Conservation (phyloP, 2,888 invertebrate genomes). For the Apeira syringaria region DNA sequence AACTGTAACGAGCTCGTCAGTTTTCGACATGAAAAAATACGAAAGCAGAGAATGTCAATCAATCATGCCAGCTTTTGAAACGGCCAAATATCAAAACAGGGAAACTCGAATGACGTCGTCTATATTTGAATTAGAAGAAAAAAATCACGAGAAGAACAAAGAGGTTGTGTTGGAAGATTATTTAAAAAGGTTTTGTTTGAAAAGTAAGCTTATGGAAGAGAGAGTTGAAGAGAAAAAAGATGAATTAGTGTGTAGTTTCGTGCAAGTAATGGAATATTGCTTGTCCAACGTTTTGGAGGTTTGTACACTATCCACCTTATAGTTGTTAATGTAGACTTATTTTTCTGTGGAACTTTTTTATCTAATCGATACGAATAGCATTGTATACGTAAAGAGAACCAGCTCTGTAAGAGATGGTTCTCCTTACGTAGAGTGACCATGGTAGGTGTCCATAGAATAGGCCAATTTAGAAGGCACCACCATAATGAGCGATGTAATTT, state of each 20-base stretch:
- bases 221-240: conserved; percentile 43
- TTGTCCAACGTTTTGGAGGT: conserved; percentile 50
- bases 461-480: no score
- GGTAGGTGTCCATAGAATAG: no score
- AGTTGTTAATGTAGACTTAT: no score
- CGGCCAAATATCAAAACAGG: conserved; percentile 4
- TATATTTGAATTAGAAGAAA: conserved; percentile 1
- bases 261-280: conserved; percentile 56
- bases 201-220: conserved; percentile 31
- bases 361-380: no score
- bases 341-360: no score
- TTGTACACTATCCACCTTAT: conserved; percentile 19
- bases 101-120: neutral
- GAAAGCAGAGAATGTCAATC: neutral
- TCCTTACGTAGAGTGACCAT: no score
- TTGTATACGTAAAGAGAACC: no score
- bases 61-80: conserved; percentile 10
- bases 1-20: neutral
- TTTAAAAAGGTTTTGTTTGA: conserved; percentile 38
- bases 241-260: conserved; percentile 53
- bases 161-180: conserved; percentile 21
- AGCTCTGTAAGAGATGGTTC: no score
- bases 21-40: neutral
- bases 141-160: neutral
- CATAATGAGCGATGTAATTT: no score